Evolutionary conservation across 2,113 vertebrate genomes (phyloP).

Genomic region (Callipepla squamata): DNA sequence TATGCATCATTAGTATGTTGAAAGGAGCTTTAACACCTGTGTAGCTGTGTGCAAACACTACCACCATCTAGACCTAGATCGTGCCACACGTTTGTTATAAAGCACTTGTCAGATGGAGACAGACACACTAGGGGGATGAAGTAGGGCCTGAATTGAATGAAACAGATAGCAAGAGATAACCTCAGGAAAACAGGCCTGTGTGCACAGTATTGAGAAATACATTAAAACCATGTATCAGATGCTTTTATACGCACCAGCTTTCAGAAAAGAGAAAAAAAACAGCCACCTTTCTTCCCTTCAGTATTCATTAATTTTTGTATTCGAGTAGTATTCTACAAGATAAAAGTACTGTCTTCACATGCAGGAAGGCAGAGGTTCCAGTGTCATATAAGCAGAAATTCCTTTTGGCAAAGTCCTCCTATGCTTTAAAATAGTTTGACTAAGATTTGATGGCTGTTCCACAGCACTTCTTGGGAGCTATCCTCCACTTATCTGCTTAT

Average conservation of each 20-base stretch:
- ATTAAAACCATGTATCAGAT: neutral
- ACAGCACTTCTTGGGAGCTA: neutral
- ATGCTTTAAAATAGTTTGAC: neutral
- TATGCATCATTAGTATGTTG: neutral
- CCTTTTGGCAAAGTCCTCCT: neutral
- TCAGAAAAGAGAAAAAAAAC: neutral
- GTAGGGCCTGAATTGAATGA: neutral
- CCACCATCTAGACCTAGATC: neutral
- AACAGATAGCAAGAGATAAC: neutral
- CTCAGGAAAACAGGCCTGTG: neutral
- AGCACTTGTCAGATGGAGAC: neutral
- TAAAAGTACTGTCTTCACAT: neutral
- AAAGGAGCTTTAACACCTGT: constrained; percentile 14
- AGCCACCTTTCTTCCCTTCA: neutral
- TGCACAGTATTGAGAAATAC: neutral
- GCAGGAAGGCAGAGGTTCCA: neutral
- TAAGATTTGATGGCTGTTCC: neutral
- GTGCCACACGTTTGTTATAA: neutral
- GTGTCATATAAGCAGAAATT: neutral
- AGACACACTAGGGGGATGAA: neutral
- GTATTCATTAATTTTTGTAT: neutral
- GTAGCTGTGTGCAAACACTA: neutral
- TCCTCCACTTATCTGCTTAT: neutral
- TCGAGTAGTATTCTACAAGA: neutral
- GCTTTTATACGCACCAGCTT: neutral